These are phyloP conservation scores for Syndactyla subalaris DNA, from an alignment of 2,797 vertebrate species.

Conservation along the genomic window DNA sequence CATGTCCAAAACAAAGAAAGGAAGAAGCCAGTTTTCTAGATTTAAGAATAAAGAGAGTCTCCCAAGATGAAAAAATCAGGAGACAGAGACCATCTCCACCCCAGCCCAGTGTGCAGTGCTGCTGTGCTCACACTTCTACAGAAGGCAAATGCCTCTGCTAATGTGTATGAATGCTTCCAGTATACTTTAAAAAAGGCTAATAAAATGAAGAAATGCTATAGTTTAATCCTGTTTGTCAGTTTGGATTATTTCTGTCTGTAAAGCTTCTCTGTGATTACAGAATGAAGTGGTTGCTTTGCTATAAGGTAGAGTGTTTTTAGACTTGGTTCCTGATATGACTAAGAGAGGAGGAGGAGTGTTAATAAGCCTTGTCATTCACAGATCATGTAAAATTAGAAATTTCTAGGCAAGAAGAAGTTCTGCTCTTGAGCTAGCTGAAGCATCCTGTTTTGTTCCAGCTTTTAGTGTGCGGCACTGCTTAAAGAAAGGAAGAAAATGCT, in stretches of 20 bases:
- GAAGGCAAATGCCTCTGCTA: background rate
- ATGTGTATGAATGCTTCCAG: background rate
- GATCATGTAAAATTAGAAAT: background rate
- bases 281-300: background rate
- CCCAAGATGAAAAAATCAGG: background rate
- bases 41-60: background rate
- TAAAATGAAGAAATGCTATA: background rate
- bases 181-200: background rate
- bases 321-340: background rate
- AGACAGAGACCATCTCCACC: background rate
- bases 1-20: background rate
- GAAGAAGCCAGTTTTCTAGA: background rate
- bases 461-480: background rate
- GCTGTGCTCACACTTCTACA: background rate
- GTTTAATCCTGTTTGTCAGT: background rate
- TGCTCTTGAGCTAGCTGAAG: background rate
- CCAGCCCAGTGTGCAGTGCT: background rate
- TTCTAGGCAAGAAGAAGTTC: background rate
- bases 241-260: background rate
- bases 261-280: background rate
- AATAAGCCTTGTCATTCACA: background rate
- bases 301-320: background rate
- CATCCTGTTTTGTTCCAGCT: background rate
- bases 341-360: background rate
- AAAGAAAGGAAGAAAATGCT: background rate